A percentile compares a stretch with the other conserved stretches of the same genome.
These are phyloP conservation scores for Glaucomys volans DNA, from an alignment of 2,113 vertebrate species.

Conservation along the genomic window DNA sequence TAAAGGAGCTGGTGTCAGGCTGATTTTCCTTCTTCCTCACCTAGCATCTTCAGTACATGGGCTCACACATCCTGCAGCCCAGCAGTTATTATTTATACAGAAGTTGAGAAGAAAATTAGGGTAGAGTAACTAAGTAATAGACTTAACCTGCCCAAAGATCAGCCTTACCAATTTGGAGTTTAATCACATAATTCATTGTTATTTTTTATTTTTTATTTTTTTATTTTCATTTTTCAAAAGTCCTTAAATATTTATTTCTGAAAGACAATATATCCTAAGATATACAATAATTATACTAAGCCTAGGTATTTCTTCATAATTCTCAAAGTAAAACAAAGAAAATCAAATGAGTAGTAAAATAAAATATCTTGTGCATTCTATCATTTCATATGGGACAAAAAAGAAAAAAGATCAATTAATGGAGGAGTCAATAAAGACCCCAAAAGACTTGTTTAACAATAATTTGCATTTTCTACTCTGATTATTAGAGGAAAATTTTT, in stretches of 20 bases:
- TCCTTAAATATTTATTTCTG: too few species aligned
- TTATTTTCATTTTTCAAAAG: too few species aligned
- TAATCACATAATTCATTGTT: background rate
- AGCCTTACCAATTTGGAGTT: background rate
- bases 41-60: background rate
- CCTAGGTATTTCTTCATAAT: too few species aligned
- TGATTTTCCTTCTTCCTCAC: background rate
- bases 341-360: too few species aligned
- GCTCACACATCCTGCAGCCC: background rate
- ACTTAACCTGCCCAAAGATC: background rate
- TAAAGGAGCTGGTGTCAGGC: background rate
- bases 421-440: background rate
- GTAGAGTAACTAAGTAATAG: background rate
- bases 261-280: too few species aligned
- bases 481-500: background rate
- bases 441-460: conserved; percentile 9
- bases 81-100: background rate
- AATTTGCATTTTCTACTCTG: background rate
- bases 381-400: conserved; percentile 14
- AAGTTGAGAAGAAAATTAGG: background rate
- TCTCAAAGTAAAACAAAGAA: too few species aligned
- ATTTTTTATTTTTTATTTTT: too few species aligned
- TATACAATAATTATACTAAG: too few species aligned
- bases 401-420: background rate
- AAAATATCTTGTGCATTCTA: background rate